Evolutionary conservation across 2,113 vertebrate species (phyloP).

Genomic region (Syngnathus floridae): DNA sequence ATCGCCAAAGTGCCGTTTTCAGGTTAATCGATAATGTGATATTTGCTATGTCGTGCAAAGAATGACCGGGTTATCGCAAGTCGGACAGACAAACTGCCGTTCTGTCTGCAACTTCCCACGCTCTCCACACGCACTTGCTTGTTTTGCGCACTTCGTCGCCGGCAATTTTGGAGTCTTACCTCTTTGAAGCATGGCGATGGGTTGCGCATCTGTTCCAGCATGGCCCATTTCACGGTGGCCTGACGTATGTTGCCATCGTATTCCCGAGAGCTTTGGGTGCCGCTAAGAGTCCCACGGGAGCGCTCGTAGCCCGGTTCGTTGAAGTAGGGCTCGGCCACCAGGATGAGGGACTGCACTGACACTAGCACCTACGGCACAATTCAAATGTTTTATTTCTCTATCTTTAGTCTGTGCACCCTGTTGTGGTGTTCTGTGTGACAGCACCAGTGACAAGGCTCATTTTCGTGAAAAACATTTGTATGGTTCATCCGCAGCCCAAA

Average conservation of each 20-base stretch:
- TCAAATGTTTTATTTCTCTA: too few species aligned
- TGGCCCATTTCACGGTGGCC: conserved; percentile 97
- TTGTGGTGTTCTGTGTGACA: too few species aligned
- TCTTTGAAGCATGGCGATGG: conserved; percentile 97
- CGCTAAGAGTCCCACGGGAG: conserved; percentile 91
- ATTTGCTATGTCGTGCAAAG: not conserved
- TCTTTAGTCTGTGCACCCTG: too few species aligned
- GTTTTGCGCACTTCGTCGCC: too few species aligned
- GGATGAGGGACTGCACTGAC: conserved; percentile 94
- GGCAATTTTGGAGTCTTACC: conserved; percentile 59
- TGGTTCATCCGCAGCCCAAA: too few species aligned
- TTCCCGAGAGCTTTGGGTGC: conserved; percentile 95
- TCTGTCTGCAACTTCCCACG: too few species aligned
- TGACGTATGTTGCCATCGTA: conserved; percentile 97
- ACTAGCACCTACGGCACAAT: conserved; percentile 81
- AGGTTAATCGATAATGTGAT: not conserved
- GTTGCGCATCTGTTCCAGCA: conserved; percentile 97
- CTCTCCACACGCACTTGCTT: too few species aligned
- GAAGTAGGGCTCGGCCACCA: conserved; percentile 96
- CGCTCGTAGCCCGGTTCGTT: conserved; percentile 97
- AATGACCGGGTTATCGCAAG: not conserved
- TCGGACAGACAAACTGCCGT: too few species aligned
- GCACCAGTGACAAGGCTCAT: not conserved
- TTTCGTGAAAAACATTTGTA: not conserved
- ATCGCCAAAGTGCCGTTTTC: not conserved